A percentile compares a stretch with the other conserved stretches of the same genome.
These are phyloP conservation scores for Drosophila demipolita DNA, from an alignment of 2,888 invertebrate genomes.

Conservation along the genomic window DNA sequence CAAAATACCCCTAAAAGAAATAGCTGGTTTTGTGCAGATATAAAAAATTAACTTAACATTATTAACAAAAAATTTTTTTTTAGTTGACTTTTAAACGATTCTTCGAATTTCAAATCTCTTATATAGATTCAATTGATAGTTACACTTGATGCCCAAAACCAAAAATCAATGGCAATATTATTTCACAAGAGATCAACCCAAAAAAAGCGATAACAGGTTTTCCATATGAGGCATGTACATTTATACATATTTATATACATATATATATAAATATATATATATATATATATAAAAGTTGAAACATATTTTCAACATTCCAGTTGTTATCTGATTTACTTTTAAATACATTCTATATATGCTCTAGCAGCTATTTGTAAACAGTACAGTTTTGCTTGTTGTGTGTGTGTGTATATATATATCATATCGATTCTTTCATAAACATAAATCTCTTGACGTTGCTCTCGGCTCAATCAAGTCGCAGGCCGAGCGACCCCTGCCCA, in stretches of 20 bases:
- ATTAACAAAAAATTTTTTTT: not conserved
- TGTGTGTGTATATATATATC: slow-evolving; percentile 41
- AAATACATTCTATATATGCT: slow-evolving; percentile 37
- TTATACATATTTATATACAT: slow-evolving; percentile 15
- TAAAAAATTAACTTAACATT: not conserved
- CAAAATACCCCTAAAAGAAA: not conserved
- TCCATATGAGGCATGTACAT: slow-evolving; percentile 1
- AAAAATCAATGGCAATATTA: not conserved
- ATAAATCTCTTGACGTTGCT: slow-evolving; percentile 56
- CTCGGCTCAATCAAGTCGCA: slow-evolving; percentile 31
- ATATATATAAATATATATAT: slow-evolving; percentile 5
- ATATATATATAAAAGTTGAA: slow-evolving; percentile 1
- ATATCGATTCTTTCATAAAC: slow-evolving; percentile 70
- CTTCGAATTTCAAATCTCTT: not conserved
- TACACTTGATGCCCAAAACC: not conserved
- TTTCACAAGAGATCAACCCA: slow-evolving; percentile 8
- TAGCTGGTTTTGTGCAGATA: not conserved
- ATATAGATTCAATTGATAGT: slow-evolving; percentile 1
- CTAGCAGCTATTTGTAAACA: slow-evolving; percentile 16
- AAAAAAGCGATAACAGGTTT: slow-evolving; percentile 21
- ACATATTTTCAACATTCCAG: slow-evolving; percentile 34
- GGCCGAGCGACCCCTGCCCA: slow-evolving; percentile 44
- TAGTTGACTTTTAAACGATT: not conserved
- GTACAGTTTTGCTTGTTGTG: slow-evolving; percentile 1
- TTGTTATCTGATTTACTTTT: slow-evolving; percentile 55